A percentile compares a stretch with the other conserved stretches of the same genome.
These are phyloP conservation scores for Mixornis gularis DNA, from an alignment of 2,113 vertebrate genomes.

Conservation along the genomic window DNA sequence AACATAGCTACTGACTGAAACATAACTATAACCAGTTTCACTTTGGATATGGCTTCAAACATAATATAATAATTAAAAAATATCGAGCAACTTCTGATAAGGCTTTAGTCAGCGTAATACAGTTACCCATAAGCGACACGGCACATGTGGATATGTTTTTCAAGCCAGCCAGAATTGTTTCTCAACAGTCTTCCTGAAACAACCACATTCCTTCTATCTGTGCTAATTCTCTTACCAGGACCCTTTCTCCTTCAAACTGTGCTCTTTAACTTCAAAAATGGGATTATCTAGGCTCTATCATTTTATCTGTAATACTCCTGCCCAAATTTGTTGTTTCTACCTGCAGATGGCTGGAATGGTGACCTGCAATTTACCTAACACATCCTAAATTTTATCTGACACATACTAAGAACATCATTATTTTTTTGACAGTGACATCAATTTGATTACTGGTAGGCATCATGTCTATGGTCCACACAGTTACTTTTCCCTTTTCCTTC, in stretches of 20 bases:
- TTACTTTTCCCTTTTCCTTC: neutral
- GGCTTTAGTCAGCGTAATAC: neutral
- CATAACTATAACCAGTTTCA: neutral
- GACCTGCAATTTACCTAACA: neutral
- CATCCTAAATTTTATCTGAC: neutral
- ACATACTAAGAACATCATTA: neutral
- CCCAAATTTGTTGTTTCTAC: neutral
- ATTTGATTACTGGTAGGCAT: neutral
- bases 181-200: neutral
- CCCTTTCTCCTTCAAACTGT: neutral
- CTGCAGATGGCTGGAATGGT: neutral
- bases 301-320: neutral
- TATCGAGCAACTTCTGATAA: neutral
- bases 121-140: neutral
- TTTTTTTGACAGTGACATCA: neutral
- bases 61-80: neutral
- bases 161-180: neutral
- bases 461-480: neutral
- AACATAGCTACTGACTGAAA: neutral
- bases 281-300: neutral
- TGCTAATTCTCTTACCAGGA: neutral
- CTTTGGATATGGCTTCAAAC: neutral
- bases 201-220: neutral
- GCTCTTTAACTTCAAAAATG: neutral
- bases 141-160: neutral